A percentile compares a stretch with the other conserved stretches of the same genome.
Evolutionary conservation across 2,888 invertebrate genomes (phyloP).

Genomic region (Lagria hirta): DNA sequence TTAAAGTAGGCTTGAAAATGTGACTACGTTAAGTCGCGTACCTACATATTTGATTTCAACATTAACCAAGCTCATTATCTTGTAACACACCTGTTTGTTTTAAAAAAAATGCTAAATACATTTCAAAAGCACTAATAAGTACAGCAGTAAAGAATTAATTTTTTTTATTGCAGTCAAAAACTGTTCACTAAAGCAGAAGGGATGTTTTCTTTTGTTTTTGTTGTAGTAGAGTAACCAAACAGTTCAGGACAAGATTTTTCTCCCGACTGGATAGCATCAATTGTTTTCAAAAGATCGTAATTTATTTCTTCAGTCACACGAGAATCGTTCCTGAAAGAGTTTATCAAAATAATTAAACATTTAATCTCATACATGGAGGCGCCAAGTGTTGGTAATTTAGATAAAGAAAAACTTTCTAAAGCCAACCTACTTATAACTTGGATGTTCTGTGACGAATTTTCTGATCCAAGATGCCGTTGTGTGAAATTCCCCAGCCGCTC

Average conservation of each 20-base stretch:
- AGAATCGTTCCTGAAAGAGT: slow-evolving; percentile 75
- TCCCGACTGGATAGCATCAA: slow-evolving; percentile 73
- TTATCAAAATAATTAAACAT: slow-evolving; percentile 22
- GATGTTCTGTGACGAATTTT: slow-evolving; percentile 83
- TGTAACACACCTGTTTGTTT: no score
- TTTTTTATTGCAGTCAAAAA: no score
- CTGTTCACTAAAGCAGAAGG: slow-evolving; percentile 67
- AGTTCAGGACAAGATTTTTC: slow-evolving; percentile 71
- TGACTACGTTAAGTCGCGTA: no score
- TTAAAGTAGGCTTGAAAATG: no score
- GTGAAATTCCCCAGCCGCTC: slow-evolving; percentile 84
- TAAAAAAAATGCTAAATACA: no score
- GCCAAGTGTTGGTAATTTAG: no score
- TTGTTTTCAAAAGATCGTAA: slow-evolving; percentile 83
- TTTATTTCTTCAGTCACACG: slow-evolving; percentile 84
- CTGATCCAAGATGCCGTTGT: slow-evolving; percentile 97
- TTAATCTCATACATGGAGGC: background rate
- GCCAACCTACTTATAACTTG: slow-evolving; percentile 77
- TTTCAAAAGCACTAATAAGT: slow-evolving; percentile 2
- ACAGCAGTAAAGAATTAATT: slow-evolving; percentile 2
- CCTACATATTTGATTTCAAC: no score
- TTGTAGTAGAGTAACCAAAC: slow-evolving; percentile 70
- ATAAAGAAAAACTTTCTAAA: slow-evolving; percentile 4
- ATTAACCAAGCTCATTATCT: no score
- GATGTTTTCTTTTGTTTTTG: slow-evolving; percentile 84